Conservation (phyloP, 2,113 vertebrate species). For the Shinisaurus crocodilurus region DNA sequence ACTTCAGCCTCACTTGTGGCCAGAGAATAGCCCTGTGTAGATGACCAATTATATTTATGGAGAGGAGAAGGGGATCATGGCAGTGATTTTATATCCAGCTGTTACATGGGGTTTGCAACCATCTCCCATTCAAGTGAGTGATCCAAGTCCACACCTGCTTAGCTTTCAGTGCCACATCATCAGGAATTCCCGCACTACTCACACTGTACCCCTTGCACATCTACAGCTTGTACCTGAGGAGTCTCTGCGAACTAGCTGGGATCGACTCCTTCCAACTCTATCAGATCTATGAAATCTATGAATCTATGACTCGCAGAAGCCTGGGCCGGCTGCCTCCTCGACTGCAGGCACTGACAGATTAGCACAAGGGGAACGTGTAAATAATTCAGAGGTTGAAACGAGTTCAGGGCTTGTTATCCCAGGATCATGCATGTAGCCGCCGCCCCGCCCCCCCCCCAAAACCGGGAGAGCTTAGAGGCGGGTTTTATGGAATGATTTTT, state of each 20-base stretch:
- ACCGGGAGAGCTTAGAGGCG: conserved; percentile 35
- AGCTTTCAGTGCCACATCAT: not conserved
- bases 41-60: not conserved
- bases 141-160: not conserved
- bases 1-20: not conserved
- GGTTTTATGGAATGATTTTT: conserved; percentile 40
- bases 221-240: not conserved
- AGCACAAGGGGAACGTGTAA: not conserved
- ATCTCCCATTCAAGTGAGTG: too few species aligned
- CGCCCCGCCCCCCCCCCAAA: not conserved
- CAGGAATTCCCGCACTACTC: too few species aligned
- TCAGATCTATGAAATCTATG: too few species aligned
- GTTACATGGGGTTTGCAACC: too few species aligned
- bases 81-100: too few species aligned
- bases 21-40: not conserved
- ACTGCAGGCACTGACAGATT: not conserved
- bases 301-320: too few species aligned
- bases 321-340: not conserved
- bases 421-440: not conserved
- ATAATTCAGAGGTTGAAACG: not conserved
- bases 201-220: not conserved
- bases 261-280: too few species aligned
- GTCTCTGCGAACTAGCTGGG: not conserved
- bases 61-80: too few species aligned
- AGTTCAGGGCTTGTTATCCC: not conserved